These are phyloP conservation scores for Stenotaenia linearis DNA, from an alignment of 2,888 invertebrate species.

Conservation along the genomic window DNA sequence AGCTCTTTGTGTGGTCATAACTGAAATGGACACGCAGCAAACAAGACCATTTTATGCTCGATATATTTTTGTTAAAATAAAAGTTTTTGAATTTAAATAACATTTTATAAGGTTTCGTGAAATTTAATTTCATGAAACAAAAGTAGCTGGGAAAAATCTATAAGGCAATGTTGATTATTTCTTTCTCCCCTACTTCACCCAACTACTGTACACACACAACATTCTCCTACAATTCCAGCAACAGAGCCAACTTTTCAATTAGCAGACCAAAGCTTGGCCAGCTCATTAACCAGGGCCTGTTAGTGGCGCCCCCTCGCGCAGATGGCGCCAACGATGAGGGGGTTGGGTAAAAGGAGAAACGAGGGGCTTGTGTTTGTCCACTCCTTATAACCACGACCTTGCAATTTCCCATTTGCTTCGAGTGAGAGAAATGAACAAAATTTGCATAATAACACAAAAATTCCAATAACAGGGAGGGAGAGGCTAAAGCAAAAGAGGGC, in stretches of 20 bases:
- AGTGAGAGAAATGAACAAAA: conserved; percentile 12
- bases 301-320: conserved; percentile 26
- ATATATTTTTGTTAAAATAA: no score
- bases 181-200: conserved; percentile 17
- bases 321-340: conserved; percentile 26
- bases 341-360: conserved; percentile 13
- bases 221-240: conserved; percentile 17
- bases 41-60: no score
- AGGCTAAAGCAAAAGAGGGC: background rate
- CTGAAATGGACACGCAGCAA: no score
- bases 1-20: no score
- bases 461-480: conserved; percentile 10
- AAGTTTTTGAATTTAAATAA: no score
- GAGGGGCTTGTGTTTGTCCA: conserved; percentile 16
- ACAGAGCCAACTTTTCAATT: conserved; percentile 20
- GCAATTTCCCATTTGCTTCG: conserved; percentile 15
- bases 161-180: conserved; percentile 1
- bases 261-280: conserved; percentile 17
- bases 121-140: background rate
- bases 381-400: conserved; percentile 1
- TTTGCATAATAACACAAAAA: conserved; percentile 24
- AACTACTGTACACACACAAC: background rate
- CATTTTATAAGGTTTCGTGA: no score
- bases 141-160: background rate
- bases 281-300: conserved; percentile 26